Conservation (phyloP, 2,113 vertebrate species). For the Mesitornis unicolor region DNA sequence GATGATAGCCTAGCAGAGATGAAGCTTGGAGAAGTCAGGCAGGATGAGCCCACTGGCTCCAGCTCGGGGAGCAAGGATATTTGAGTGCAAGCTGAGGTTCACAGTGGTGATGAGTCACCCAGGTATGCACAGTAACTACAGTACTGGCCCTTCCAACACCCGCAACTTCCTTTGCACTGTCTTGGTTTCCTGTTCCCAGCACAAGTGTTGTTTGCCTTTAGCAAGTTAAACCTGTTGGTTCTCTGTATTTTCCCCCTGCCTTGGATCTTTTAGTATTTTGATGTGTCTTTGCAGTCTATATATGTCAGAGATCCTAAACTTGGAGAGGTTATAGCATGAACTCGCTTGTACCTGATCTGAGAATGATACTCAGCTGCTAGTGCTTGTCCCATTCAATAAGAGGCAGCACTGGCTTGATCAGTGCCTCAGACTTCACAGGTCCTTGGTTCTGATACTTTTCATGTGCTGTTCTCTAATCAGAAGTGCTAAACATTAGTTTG, state of each 20-base stretch:
- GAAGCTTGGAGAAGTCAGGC: neutral
- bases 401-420: neutral
- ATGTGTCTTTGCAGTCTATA: neutral
- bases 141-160: neutral
- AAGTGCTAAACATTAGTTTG: neutral
- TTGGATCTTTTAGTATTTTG: neutral
- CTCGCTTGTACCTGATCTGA: neutral
- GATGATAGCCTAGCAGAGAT: neutral
- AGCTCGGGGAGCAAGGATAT: neutral
- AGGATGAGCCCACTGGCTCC: neutral
- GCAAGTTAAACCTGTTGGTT: neutral
- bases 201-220: neutral
- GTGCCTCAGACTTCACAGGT: neutral
- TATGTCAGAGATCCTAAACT: neutral
- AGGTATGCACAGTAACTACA: neutral
- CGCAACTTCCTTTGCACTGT: neutral
- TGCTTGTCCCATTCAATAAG: neutral
- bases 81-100: neutral
- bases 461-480: neutral
- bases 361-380: neutral
- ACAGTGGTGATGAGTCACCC: neutral
- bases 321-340: neutral
- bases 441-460: neutral
- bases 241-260: neutral
- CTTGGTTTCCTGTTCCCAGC: constrained; percentile 23